Conservation (phyloP, 2,797 vertebrate genomes). For the Enoplosus armatus region DNA sequence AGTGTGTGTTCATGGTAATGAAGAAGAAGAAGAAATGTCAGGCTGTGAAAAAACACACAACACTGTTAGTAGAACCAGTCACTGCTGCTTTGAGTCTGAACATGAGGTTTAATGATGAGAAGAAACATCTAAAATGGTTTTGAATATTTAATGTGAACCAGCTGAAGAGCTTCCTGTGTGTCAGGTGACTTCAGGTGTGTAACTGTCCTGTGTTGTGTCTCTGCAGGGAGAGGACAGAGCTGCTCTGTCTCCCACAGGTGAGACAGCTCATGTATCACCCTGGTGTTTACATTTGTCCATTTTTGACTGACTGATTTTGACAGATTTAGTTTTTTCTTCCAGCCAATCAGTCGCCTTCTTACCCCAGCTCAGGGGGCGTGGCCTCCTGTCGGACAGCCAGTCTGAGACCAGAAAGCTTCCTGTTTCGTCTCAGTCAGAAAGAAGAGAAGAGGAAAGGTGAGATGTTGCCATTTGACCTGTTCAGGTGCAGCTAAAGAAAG, state of each 20-base stretch:
- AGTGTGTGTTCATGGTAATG: no score
- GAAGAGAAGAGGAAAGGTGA: slow-evolving; percentile 93
- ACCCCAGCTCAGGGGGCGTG: slow-evolving; percentile 83
- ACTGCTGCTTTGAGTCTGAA: no score
- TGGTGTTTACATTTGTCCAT: accelerated
- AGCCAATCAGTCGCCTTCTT: slow-evolving; percentile 87
- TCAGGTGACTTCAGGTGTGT: slow-evolving; percentile 39
- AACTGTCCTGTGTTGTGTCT: slow-evolving; percentile 66
- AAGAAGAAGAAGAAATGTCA: no score
- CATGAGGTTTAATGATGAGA: no score
- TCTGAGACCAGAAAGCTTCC: slow-evolving; percentile 93
- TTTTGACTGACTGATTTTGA: not conserved
- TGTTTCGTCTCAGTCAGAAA: slow-evolving; percentile 90
- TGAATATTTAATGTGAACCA: no score
- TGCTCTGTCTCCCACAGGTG: slow-evolving; percentile 89
- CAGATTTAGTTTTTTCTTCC: slow-evolving; percentile 2
- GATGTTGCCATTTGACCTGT: not conserved
- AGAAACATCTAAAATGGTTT: no score
- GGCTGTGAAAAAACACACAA: no score
- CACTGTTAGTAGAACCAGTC: no score
- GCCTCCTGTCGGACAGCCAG: slow-evolving; percentile 84
- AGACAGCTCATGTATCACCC: slow-evolving; percentile 1
- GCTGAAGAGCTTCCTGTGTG: not conserved
- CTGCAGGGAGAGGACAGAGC: slow-evolving; percentile 90
- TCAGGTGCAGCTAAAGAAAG: not conserved